Evolutionary conservation across 2,113 vertebrate genomes (phyloP).

Genomic region (Seriola dumerili): DNA sequence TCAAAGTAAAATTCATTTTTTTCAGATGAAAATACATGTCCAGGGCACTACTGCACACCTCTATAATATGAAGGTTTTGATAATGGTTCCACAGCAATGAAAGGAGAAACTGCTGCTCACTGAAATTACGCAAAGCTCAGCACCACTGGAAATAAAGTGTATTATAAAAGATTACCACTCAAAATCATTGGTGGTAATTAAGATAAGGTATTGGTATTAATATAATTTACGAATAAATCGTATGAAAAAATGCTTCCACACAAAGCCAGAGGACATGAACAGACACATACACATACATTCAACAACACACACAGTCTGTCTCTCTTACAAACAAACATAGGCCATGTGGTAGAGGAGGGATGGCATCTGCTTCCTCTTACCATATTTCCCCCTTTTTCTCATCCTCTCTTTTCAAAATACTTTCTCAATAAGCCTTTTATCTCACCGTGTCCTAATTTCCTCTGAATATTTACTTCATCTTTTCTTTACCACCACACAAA

Average conservation of each 20-base stretch:
- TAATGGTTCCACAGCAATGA: background rate
- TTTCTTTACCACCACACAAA: background rate
- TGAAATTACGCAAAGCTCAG: background rate
- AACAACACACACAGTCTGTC: constrained; percentile 36
- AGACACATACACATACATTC: constrained; percentile 6
- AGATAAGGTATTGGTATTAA: background rate
- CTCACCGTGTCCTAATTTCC: background rate
- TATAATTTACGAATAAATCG: background rate
- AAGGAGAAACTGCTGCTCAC: background rate
- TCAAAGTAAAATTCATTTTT: background rate
- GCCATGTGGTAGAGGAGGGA: constrained; percentile 61
- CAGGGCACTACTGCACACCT: background rate
- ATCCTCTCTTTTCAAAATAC: constrained; percentile 79
- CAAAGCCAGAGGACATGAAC: constrained; percentile 1
- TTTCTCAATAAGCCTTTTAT: constrained; percentile 34
- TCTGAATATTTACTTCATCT: background rate
- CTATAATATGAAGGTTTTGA: background rate
- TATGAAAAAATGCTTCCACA: constrained; percentile 86
- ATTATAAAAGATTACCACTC: background rate
- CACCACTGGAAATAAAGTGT: too few species aligned
- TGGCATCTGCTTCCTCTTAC: constrained; percentile 68
- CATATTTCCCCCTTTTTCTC: constrained; percentile 86
- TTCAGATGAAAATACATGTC: background rate
- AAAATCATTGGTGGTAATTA: background rate
- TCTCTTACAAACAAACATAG: constrained; percentile 42